Conservation (phyloP, 2,113 vertebrate species). For the Mohoua ochrocephala region DNA sequence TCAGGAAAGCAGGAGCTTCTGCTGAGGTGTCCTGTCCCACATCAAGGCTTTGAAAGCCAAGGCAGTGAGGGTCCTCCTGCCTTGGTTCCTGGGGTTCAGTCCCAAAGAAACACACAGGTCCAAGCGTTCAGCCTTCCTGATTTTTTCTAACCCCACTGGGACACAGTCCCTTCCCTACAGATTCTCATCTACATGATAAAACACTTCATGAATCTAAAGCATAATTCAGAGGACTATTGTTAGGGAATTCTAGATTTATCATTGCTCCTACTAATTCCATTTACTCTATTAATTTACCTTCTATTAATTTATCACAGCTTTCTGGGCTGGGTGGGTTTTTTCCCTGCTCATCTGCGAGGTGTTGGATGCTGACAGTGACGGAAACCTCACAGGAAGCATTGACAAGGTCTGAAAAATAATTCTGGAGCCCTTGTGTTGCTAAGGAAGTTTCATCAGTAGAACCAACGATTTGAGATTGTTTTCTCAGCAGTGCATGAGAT, state of each 20-base stretch:
- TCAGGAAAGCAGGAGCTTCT: not conserved
- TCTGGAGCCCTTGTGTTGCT: slow-evolving; percentile 52
- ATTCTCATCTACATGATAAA: not conserved
- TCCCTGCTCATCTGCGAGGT: not conserved
- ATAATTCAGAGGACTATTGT: not conserved
- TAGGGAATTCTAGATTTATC: not conserved
- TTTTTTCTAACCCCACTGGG: not conserved
- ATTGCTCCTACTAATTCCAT: slow-evolving; percentile 27
- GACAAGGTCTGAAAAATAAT: slow-evolving; percentile 62
- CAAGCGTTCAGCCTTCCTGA: not conserved
- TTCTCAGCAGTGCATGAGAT: slow-evolving; percentile 58
- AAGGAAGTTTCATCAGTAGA: slow-evolving; percentile 65
- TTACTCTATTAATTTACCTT: not conserved
- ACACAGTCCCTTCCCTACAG: not conserved
- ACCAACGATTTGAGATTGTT: slow-evolving; percentile 52
- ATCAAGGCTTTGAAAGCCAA: not conserved
- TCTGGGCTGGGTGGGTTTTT: not conserved
- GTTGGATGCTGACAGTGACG: slow-evolving; percentile 29
- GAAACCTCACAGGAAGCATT: slow-evolving; percentile 58
- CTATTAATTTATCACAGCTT: slow-evolving; percentile 24
- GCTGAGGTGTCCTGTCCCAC: not conserved
- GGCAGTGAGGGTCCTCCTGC: accelerated
- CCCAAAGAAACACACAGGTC: not conserved
- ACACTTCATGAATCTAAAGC: not conserved
- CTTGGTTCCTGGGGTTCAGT: accelerated